Percentiles rank a stretch among this genome's conserved stretches.
phyloP scores from a whole-genome alignment of 1,140 invertebrate species.

The Drosophila nebulosa region DNA sequence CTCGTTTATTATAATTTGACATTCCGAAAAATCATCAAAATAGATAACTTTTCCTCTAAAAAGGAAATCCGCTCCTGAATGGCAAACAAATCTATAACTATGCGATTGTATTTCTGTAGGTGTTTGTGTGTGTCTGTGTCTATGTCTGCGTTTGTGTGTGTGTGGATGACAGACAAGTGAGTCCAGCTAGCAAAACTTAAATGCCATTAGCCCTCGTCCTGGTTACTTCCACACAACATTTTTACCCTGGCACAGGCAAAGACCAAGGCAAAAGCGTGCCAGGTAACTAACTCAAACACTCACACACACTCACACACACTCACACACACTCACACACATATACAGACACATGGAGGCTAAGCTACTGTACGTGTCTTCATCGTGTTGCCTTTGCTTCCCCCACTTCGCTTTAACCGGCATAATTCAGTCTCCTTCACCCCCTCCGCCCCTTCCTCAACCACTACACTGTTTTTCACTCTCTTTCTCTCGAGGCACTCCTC shows the following conservation, averaged over 20 bases:
- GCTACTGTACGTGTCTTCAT: constrained; percentile 62
- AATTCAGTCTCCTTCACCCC: not conserved
- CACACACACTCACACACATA: constrained; percentile 10
- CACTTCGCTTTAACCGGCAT: constrained; percentile 3
- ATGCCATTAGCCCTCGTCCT: constrained; percentile 72
- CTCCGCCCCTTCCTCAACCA: too few species aligned
- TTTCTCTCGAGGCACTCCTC: not conserved
- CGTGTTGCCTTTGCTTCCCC: not conserved
- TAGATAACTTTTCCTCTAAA: too few species aligned
- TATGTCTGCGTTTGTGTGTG: too few species aligned
- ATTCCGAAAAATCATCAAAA: too few species aligned
- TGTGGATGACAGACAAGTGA: constrained; percentile 11
- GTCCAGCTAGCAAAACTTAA: constrained; percentile 58
- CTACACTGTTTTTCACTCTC: too few species aligned
- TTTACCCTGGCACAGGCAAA: constrained; percentile 27
- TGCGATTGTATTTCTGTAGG: not conserved
- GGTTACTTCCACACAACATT: constrained; percentile 30
- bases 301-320: constrained; percentile 23
- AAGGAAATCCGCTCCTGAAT: not conserved
- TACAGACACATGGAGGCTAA: constrained; percentile 27
- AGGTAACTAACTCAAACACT: constrained; percentile 64
- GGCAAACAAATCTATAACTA: not conserved
- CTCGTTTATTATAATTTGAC: too few species aligned
- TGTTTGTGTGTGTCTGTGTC: not conserved
- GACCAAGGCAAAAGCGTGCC: constrained; percentile 59